These are phyloP conservation scores for Zaprionus lineosus DNA, from an alignment of 2,888 invertebrate species.

Conservation along the genomic window DNA sequence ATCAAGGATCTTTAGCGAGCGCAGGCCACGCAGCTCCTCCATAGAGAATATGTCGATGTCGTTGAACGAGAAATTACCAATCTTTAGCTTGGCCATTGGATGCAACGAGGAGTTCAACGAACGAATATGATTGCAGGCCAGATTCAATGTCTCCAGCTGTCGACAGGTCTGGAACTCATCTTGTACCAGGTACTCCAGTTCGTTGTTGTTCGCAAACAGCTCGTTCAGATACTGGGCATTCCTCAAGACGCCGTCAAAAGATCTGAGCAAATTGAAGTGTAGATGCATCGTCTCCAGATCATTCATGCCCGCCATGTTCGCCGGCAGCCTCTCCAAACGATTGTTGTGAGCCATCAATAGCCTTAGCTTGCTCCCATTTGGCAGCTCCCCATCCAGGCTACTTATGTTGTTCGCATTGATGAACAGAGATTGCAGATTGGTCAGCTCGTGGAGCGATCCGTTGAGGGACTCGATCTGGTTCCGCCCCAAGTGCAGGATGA, in stretches of 20 bases:
- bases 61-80: slow-evolving; percentile 90
- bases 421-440: slow-evolving; percentile 89
- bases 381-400: slow-evolving; percentile 89
- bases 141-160: slow-evolving; percentile 87
- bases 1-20: slow-evolving; percentile 88
- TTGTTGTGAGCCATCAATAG: slow-evolving; percentile 90
- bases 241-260: slow-evolving; percentile 88
- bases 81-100: slow-evolving; percentile 87
- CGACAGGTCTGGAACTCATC: slow-evolving; percentile 90
- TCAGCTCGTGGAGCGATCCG: slow-evolving; percentile 89
- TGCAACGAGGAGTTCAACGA: slow-evolving; percentile 89
- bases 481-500: slow-evolving; percentile 89
- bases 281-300: slow-evolving; percentile 88
- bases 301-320: slow-evolving; percentile 87
- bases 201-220: slow-evolving; percentile 88
- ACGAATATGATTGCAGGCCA: slow-evolving; percentile 89
- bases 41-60: slow-evolving; percentile 90
- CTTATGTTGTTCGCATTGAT: slow-evolving; percentile 90
- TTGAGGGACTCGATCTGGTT: slow-evolving; percentile 89
- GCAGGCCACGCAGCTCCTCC: slow-evolving; percentile 89
- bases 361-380: slow-evolving; percentile 86
- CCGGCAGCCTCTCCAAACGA: slow-evolving; percentile 87
- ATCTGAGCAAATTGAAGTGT: slow-evolving; percentile 88
- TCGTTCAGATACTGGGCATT: slow-evolving; percentile 87
- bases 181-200: slow-evolving; percentile 88